These are phyloP conservation scores for Doris montereyensis DNA, from an alignment of 2,888 invertebrate species.

Conservation along the genomic window DNA sequence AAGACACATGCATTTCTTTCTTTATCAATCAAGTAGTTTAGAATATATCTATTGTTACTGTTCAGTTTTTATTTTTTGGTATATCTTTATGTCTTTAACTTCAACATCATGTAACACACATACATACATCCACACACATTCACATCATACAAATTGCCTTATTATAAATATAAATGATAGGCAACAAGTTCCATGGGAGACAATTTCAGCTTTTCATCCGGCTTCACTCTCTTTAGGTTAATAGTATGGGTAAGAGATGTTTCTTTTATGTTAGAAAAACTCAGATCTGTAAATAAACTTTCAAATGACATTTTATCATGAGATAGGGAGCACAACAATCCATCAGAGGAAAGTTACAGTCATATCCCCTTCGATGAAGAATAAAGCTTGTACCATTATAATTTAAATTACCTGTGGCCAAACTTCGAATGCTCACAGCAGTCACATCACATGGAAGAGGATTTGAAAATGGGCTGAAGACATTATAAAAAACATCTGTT, in stretches of 20 bases:
- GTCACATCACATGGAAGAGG: constrained; percentile 63
- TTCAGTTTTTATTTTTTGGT: no score
- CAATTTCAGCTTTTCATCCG: constrained; percentile 48
- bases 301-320: constrained; percentile 42
- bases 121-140: no score
- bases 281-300: constrained; percentile 51
- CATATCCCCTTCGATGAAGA: constrained; percentile 60
- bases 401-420: constrained; percentile 53
- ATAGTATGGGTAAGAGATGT: constrained; percentile 59
- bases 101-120: no score
- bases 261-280: constrained; percentile 48
- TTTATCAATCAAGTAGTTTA: no score
- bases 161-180: constrained; percentile 36
- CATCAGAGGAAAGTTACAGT: constrained; percentile 54
- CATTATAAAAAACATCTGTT: constrained; percentile 50
- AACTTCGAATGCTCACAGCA: constrained; percentile 56
- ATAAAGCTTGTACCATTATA: constrained; percentile 63
- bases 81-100: no score
- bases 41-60: no score
- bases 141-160: neutral
- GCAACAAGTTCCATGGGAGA: constrained; percentile 58
- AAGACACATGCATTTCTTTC: no score
- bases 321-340: constrained; percentile 50
- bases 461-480: constrained; percentile 47
- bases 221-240: constrained; percentile 45